These are phyloP conservation scores for Acrocephalus scirpaceus DNA, from an alignment of 2,797 vertebrate genomes.

Conservation along the genomic window DNA sequence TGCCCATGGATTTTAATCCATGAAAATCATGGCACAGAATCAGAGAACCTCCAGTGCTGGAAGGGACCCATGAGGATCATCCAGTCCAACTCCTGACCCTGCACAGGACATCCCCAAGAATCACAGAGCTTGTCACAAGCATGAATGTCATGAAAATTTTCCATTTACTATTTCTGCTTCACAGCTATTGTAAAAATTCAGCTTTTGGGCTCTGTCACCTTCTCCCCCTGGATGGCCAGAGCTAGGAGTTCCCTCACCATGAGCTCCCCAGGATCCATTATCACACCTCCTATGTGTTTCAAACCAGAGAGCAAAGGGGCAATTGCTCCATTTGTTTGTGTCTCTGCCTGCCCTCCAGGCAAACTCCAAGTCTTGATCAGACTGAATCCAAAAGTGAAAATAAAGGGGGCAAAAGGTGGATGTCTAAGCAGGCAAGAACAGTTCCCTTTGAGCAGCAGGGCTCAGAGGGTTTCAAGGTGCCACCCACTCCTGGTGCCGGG, in stretches of 20 bases:
- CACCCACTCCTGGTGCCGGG: fast-evolving
- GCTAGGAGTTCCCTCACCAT: background rate
- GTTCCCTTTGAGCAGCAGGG: background rate
- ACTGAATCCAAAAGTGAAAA: background rate
- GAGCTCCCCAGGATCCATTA: background rate
- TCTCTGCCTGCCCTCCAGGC: background rate
- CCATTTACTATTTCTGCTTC: background rate
- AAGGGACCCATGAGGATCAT: fast-evolving
- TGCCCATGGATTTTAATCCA: background rate
- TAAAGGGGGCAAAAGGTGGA: background rate
- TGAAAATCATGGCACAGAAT: background rate
- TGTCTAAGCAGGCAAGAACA: background rate
- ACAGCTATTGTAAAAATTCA: background rate
- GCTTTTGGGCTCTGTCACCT: background rate
- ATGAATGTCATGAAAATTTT: background rate
- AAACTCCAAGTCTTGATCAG: background rate
- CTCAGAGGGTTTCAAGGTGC: background rate
- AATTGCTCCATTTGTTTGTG: background rate
- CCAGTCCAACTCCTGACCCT: background rate
- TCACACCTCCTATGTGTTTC: fast-evolving
- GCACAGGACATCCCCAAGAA: background rate
- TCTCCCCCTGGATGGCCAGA: background rate
- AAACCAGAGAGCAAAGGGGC: background rate
- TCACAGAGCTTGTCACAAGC: background rate
- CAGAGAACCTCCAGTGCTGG: background rate